phyloP scores from a whole-genome alignment of 2,113 vertebrate species.

The Proterorhinus semilunaris region DNA sequence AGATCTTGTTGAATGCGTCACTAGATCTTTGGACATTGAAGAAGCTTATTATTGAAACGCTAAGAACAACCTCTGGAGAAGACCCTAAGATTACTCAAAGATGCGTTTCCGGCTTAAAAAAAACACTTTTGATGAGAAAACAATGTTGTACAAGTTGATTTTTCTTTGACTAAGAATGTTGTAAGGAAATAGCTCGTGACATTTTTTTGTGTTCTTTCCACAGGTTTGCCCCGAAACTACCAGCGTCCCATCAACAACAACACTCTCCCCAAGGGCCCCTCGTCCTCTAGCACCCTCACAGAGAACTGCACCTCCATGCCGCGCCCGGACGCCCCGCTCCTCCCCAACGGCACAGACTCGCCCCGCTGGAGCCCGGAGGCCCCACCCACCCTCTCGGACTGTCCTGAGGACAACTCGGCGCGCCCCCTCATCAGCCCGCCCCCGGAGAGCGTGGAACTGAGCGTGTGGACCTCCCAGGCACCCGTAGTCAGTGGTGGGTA shows the following conservation, averaged over 20 bases:
- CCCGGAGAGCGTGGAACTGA: conserved; percentile 71
- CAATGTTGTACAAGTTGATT: too few relatives aligned
- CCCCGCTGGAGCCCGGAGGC: conserved; percentile 56
- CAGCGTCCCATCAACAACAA: conserved; percentile 36
- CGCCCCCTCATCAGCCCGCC: conserved; percentile 60
- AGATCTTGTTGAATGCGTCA: too few relatives aligned
- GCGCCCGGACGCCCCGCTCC: conserved; percentile 32
- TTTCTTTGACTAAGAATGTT: too few relatives aligned
- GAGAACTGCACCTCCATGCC: conserved; percentile 60
- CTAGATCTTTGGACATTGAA: too few relatives aligned
- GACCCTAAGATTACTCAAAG: too few relatives aligned
- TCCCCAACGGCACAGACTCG: conserved; percentile 55
- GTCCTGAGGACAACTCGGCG: conserved; percentile 52
- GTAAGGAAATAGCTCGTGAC: too few relatives aligned
- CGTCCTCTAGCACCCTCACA: conserved; percentile 25
- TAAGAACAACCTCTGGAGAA: too few relatives aligned
- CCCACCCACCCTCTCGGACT: conserved; percentile 42
- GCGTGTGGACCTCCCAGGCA: conserved; percentile 58
- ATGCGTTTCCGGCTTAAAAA: too few relatives aligned
- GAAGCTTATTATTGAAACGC: too few relatives aligned
- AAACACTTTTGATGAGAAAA: too few relatives aligned
- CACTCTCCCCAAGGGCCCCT: conserved; percentile 24
- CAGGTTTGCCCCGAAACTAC: background rate
- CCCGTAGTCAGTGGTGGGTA: conserved; percentile 27
- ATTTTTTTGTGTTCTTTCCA: background rate